Evolutionary conservation across 1,140 invertebrate species (phyloP).

Genomic region (Drosophila triauraria): DNA sequence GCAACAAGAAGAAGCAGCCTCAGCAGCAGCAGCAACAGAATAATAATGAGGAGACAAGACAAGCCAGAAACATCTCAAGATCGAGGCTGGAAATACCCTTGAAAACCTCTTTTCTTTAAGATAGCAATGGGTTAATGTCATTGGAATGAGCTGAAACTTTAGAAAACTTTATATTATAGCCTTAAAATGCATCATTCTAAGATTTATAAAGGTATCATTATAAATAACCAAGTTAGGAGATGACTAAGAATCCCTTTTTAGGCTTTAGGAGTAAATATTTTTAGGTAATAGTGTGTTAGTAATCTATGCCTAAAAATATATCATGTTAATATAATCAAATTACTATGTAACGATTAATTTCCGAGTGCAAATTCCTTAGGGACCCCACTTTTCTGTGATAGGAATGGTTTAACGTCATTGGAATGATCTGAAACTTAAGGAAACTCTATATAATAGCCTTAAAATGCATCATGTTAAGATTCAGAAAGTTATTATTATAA

Average conservation of each 20-base stretch:
- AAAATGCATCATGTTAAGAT: background rate
- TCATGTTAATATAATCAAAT: no score
- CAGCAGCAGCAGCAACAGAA: constrained; percentile 13
- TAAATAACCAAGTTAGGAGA: background rate
- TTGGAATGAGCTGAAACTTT: background rate
- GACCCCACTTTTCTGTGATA: no score
- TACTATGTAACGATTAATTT: no score
- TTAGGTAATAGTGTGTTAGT: no score
- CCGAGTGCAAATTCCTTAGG: no score
- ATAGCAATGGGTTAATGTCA: background rate
- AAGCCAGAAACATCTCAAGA: background rate
- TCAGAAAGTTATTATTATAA: background rate
- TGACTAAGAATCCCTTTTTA: no score
- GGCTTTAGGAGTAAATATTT: no score
- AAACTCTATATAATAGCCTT: background rate
- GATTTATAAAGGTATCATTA: background rate
- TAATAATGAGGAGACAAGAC: constrained; percentile 34
- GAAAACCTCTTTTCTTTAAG: no score
- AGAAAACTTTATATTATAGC: background rate
- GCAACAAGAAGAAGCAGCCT: constrained; percentile 26
- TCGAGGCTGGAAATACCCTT: constrained; percentile 1
- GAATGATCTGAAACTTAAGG: background rate
- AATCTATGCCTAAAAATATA: no score
- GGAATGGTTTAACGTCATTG: background rate
- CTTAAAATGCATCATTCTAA: background rate